Evolutionary conservation across 2,113 vertebrate species (phyloP).

Genomic region (Cyprinus carpio): DNA sequence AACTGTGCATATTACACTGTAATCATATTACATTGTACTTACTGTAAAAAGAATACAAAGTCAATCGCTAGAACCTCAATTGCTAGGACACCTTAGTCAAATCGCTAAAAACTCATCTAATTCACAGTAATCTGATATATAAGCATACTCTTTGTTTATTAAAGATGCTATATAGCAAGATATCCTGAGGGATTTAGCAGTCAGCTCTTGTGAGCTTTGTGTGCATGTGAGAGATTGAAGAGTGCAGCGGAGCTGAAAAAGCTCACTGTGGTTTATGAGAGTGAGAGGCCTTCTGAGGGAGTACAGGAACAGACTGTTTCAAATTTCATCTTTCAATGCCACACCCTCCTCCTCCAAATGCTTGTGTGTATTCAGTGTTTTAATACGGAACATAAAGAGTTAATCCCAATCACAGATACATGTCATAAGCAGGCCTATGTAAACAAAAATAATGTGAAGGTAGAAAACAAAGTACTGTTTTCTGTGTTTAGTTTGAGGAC

Average conservation of each 20-base stretch:
- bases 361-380: background rate
- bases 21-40: background rate
- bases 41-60: background rate
- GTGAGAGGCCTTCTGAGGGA: constrained; percentile 23
- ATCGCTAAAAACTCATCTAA: background rate
- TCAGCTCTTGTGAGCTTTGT: background rate
- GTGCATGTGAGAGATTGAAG: constrained; percentile 19
- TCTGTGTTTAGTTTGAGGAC: background rate
- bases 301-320: constrained; percentile 16
- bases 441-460: background rate
- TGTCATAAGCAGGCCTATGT: background rate
- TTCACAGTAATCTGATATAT: background rate
- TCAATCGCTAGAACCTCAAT: background rate
- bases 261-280: constrained; percentile 15
- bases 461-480: background rate
- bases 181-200: constrained; percentile 1
- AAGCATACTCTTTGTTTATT: background rate
- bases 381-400: background rate
- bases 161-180: background rate
- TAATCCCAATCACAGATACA: background rate
- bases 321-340: constrained; percentile 32
- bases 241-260: background rate
- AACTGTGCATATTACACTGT: background rate
- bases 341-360: background rate
- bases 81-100: no score